Conservation (phyloP, 2,113 vertebrate genomes). For the Neopipo cinnamomea region DNA sequence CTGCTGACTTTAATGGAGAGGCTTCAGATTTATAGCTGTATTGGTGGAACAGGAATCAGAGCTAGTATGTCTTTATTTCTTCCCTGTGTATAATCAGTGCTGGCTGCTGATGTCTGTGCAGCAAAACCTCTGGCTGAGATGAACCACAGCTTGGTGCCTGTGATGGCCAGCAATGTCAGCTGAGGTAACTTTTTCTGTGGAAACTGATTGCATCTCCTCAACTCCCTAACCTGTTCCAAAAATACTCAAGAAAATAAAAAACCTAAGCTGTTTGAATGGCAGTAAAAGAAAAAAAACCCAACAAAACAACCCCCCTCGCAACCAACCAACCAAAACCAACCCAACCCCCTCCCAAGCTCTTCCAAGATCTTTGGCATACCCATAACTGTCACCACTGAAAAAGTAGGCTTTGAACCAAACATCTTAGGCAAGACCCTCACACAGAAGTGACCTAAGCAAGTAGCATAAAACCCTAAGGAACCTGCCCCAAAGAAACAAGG, state of each 20-base stretch:
- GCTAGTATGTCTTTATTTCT: neutral
- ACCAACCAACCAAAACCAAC: neutral
- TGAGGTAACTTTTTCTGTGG: neutral
- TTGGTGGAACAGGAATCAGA: neutral
- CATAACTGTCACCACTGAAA: neutral
- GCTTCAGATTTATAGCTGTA: neutral
- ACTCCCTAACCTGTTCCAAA: neutral
- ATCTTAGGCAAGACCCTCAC: neutral
- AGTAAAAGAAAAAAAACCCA: neutral
- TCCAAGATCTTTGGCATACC: neutral
- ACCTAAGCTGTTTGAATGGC: neutral
- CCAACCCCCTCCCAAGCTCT: neutral
- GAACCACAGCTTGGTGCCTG: neutral
- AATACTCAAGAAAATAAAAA: neutral
- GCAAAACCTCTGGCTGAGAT: neutral
- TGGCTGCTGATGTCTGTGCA: neutral
- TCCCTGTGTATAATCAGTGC: rapidly evolving
- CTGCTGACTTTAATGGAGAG: neutral
- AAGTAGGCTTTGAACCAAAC: neutral
- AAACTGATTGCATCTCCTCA: neutral
- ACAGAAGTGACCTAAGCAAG: neutral
- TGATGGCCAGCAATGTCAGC: neutral
- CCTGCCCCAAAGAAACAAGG: neutral
- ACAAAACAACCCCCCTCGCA: neutral
- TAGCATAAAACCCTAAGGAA: neutral